Percentiles rank a stretch among this genome's conserved stretches.
phyloP scores from a whole-genome alignment of 2,888 invertebrate genomes.

The Trichopria drosophilae region DNA sequence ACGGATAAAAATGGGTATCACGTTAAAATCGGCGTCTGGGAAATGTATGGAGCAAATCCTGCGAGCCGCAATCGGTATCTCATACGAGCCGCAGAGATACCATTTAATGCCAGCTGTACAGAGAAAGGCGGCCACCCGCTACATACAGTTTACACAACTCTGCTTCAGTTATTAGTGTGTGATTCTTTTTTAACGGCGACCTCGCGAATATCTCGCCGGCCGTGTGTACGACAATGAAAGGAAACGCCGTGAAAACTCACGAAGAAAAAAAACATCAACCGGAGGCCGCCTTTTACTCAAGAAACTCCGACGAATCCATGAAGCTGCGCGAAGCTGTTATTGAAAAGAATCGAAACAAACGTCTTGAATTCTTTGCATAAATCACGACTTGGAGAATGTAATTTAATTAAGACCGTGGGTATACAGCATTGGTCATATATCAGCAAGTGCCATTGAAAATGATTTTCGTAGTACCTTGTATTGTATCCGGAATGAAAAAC shows the following conservation, averaged over 20 bases:
- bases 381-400: too few species aligned
- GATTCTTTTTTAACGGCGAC: slow-evolving; percentile 37
- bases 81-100: slow-evolving; percentile 5
- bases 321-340: too few species aligned
- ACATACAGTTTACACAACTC: slow-evolving; percentile 46
- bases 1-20: too few species aligned
- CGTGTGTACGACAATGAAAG: slow-evolving; percentile 14
- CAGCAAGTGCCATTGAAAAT: too few species aligned
- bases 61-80: slow-evolving; percentile 4
- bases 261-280: slow-evolving; percentile 12
- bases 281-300: slow-evolving; percentile 18
- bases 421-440: too few species aligned
- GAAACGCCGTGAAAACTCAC: slow-evolving; percentile 6
- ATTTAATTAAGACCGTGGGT: too few species aligned
- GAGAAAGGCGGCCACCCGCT: slow-evolving; percentile 55
- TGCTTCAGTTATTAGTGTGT: slow-evolving; percentile 50
- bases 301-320: too few species aligned
- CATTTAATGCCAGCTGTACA: slow-evolving; percentile 2
- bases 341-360: too few species aligned
- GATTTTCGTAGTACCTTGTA: too few species aligned
- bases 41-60: too few species aligned
- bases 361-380: slow-evolving; percentile 27
- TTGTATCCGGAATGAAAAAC: too few species aligned
- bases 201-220: slow-evolving; percentile 32
- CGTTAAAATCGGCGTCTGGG: too few species aligned